Evolutionary conservation across 2,888 invertebrate genomes (phyloP).

Genomic region (Agrotis exclamationis): DNA sequence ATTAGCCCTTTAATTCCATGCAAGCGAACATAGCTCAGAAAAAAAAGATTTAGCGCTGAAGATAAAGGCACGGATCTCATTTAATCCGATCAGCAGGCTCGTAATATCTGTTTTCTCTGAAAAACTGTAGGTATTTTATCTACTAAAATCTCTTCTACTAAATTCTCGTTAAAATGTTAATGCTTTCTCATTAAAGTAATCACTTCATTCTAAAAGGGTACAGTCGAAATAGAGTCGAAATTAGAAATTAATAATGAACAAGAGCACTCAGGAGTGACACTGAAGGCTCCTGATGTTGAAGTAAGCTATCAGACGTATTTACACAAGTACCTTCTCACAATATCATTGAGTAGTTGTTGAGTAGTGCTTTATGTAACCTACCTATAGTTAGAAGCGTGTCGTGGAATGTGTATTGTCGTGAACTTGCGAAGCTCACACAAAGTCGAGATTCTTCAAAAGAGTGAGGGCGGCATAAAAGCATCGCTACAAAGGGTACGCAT

Average conservation of each 20-base stretch:
- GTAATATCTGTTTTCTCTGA: constrained; percentile 17
- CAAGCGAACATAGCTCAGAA: neutral
- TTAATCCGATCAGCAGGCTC: constrained; percentile 39
- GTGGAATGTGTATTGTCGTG: constrained; percentile 57
- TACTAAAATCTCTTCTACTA: constrained; percentile 9
- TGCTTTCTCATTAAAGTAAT: constrained; percentile 45
- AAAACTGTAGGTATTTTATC: constrained; percentile 23
- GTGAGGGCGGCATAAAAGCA: constrained; percentile 55
- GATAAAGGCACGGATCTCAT: constrained; percentile 22
- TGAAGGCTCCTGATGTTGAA: constrained; percentile 25
- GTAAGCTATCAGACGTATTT: constrained; percentile 27
- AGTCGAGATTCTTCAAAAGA: constrained; percentile 58
- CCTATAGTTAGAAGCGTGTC: constrained; percentile 39
- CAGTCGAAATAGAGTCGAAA: constrained; percentile 44
- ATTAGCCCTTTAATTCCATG: constrained; percentile 18
- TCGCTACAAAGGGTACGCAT: constrained; percentile 42
- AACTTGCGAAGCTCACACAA: constrained; percentile 56
- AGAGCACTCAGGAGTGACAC: constrained; percentile 25
- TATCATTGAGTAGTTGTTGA: constrained; percentile 40
- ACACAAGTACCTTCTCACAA: constrained; percentile 22
- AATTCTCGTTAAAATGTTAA: constrained; percentile 44
- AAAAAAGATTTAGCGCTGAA: constrained; percentile 9
- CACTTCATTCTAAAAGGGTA: constrained; percentile 42
- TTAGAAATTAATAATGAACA: constrained; percentile 48
- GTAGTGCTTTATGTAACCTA: constrained; percentile 33